Conservation (phyloP, 2,888 invertebrate genomes). For the Eumacrocentrus americanus region DNA sequence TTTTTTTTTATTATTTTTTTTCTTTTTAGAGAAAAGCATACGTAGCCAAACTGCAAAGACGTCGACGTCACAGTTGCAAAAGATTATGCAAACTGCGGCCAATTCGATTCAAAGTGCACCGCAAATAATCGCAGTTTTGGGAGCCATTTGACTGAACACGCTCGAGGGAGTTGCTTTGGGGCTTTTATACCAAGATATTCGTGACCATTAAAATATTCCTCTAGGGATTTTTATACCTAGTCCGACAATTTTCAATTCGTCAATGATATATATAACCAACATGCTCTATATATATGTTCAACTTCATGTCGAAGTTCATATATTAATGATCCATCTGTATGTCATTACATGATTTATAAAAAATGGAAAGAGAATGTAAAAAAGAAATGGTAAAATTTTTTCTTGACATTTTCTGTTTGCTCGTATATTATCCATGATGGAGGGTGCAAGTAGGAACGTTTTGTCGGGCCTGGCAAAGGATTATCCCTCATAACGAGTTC, state of each 20-base stretch:
- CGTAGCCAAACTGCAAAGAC: neutral
- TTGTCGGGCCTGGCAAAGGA: constrained; percentile 6
- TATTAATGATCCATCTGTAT: too few species aligned
- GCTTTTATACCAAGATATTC: neutral
- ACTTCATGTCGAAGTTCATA: too few species aligned
- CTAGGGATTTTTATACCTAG: neutral
- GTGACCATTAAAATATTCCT: neutral
- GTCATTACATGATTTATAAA: too few species aligned
- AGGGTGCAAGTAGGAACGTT: constrained; percentile 5
- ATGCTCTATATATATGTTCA: too few species aligned
- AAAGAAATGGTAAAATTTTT: neutral
- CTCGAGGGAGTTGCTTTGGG: constrained; percentile 31
- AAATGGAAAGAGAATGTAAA: neutral
- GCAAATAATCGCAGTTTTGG: constrained; percentile 60
- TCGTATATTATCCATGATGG: constrained; percentile 1
- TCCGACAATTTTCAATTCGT: neutral
- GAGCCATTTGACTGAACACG: constrained; percentile 53
- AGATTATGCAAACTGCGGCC: constrained; percentile 60
- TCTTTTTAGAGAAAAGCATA: neutral
- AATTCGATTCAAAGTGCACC: constrained; percentile 60
- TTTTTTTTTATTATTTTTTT: neutral
- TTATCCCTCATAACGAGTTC: constrained; percentile 21
- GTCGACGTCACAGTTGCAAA: constrained; percentile 38
- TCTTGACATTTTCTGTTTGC: neutral
- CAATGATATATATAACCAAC: too few species aligned